phyloP scores from a whole-genome alignment of 2,888 invertebrate species.

The Cotesia congregata region DNA sequence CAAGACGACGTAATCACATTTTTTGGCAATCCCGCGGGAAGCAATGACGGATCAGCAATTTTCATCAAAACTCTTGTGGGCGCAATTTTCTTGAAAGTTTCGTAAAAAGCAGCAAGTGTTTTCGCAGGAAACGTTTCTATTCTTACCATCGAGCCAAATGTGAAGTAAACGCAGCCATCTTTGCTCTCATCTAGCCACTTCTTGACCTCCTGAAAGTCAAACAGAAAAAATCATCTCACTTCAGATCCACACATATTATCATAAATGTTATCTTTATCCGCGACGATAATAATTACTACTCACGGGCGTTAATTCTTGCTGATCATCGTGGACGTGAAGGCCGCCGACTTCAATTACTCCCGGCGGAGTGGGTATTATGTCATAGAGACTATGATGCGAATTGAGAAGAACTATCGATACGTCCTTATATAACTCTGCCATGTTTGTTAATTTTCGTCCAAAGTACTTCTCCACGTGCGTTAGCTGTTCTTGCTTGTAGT shows the following conservation, averaged over 20 bases:
- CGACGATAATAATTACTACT: background rate
- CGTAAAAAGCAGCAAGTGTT: constrained; percentile 52
- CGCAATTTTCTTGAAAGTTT: constrained; percentile 58
- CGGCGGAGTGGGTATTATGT: constrained; percentile 70
- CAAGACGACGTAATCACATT: constrained; percentile 61
- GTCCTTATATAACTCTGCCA: constrained; percentile 55
- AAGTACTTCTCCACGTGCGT: constrained; percentile 53
- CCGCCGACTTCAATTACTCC: constrained; percentile 74
- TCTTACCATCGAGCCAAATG: constrained; percentile 65
- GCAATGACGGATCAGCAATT: constrained; percentile 55
- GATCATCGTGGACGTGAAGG: constrained; percentile 65
- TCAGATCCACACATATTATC: too few relatives aligned
- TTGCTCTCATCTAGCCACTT: constrained; percentile 62
- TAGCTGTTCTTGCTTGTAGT: constrained; percentile 39
- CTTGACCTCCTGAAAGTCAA: constrained; percentile 56
- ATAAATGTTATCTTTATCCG: background rate
- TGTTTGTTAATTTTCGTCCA: constrained; percentile 45
- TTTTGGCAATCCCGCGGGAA: constrained; percentile 58
- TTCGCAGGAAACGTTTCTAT: constrained; percentile 60
- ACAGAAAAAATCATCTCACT: background rate
- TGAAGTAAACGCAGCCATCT: constrained; percentile 62
- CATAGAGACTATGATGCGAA: constrained; percentile 72
- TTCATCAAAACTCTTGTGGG: constrained; percentile 62
- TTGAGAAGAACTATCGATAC: constrained; percentile 70
- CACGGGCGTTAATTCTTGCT: constrained; percentile 46